Evolutionary conservation across 2,888 invertebrate species (phyloP).

Genomic region (Campoplex nolae): DNA sequence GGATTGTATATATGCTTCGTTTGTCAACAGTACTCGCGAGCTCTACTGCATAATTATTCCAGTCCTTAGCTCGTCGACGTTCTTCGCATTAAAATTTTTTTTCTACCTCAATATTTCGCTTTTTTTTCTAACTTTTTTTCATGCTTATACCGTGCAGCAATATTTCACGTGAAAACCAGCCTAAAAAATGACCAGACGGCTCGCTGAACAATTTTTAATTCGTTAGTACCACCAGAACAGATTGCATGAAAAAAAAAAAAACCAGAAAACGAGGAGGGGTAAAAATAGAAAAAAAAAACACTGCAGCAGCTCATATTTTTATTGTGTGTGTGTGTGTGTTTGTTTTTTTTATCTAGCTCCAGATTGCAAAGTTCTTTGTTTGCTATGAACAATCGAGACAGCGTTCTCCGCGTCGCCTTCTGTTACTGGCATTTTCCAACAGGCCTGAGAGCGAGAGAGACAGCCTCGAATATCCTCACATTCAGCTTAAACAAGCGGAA

Average conservation of each 20-base stretch:
- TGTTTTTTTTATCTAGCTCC: conserved; percentile 23
- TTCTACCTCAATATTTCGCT: conserved; percentile 9
- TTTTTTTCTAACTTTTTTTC: conserved; percentile 27
- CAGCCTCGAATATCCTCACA: conserved; percentile 36
- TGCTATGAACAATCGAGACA: conserved; percentile 57
- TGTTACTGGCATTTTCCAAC: conserved; percentile 41
- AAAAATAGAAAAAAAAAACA: conserved; percentile 56
- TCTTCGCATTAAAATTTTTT: conserved; percentile 18
- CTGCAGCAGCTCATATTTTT: conserved; percentile 39
- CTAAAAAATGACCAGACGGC: conserved; percentile 51
- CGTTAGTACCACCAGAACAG: conserved; percentile 48
- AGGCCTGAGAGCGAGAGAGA: conserved; percentile 39
- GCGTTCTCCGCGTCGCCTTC: conserved; percentile 22
- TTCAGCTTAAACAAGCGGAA: conserved; percentile 34
- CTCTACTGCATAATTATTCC: conserved; percentile 65
- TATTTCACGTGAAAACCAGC: conserved; percentile 59
- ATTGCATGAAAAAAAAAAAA: conserved; percentile 5
- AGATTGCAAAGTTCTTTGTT: conserved; percentile 66
- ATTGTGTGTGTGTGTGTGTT: neutral
- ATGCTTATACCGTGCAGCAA: conserved; percentile 53
- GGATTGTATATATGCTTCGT: conserved; percentile 60
- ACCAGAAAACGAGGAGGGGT: neutral
- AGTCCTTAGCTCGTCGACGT: conserved; percentile 59
- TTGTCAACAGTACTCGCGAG: conserved; percentile 61
- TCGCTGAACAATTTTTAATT: conserved; percentile 69